Conservation (phyloP, 2,797 vertebrate genomes). For the Brotogeris chrysoptera region DNA sequence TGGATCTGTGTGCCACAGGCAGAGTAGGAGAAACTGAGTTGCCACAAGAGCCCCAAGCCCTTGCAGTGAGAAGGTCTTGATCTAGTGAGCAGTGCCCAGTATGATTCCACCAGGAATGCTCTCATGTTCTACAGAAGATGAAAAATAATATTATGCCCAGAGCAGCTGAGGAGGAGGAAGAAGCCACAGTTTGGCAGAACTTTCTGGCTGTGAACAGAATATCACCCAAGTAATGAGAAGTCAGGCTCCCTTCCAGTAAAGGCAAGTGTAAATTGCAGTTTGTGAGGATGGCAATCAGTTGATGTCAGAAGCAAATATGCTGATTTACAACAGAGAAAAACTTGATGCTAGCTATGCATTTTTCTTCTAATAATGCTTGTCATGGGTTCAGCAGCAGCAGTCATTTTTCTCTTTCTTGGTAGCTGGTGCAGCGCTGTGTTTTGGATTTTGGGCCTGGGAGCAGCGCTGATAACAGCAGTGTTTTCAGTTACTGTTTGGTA, state of each 20-base stretch:
- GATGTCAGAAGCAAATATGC: background rate
- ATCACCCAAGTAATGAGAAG: background rate
- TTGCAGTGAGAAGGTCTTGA: background rate
- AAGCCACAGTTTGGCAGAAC: constrained; percentile 6
- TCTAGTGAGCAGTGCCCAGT: background rate
- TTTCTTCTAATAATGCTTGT: background rate
- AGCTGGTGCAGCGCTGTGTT: too few species aligned
- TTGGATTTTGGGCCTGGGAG: too few species aligned
- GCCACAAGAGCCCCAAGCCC: background rate
- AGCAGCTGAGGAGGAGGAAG: constrained; percentile 24
- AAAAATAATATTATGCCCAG: background rate
- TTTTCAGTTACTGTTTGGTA: too few species aligned
- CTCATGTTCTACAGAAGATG: background rate
- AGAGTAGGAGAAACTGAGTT: background rate
- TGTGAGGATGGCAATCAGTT: background rate
- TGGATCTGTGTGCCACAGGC: background rate
- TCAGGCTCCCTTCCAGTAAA: constrained; percentile 1
- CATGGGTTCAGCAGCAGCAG: too few species aligned
- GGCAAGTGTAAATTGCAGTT: background rate
- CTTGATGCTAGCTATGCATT: background rate
- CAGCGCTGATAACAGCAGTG: too few species aligned
- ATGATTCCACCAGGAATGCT: background rate
- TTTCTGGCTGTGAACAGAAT: constrained; percentile 21
- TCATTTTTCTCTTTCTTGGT: too few species aligned
- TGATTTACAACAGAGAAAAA: background rate